These are phyloP conservation scores for Caenorhabditis becei DNA, from an alignment of 2,888 invertebrate genomes.

Conservation along the genomic window DNA sequence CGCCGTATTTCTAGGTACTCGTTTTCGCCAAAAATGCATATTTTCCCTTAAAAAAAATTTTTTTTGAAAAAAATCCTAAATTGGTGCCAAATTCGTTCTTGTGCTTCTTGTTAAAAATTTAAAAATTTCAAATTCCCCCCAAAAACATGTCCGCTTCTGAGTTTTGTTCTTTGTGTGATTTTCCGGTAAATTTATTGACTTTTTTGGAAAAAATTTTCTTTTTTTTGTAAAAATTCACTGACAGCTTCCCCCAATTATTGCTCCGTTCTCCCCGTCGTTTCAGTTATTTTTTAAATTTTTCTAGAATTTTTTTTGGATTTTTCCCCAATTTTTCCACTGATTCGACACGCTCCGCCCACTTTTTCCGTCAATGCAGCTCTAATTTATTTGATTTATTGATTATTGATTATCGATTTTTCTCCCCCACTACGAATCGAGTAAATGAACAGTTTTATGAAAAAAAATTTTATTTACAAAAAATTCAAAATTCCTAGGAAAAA, in stretches of 20 bases:
- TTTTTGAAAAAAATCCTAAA: constrained; percentile 27
- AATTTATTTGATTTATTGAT: constrained; percentile 23
- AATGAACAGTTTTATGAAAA: constrained; percentile 33
- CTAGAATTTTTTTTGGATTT: neutral
- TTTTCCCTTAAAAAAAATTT: neutral
- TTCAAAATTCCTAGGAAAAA: neutral
- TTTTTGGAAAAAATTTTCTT: too few species aligned
- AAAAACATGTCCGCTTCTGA: constrained; percentile 18
- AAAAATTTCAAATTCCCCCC: neutral
- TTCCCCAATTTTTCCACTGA: constrained; percentile 23
- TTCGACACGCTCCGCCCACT: constrained; percentile 32
- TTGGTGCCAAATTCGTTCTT: constrained; percentile 48
- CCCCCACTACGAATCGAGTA: neutral
- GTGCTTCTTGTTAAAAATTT: constrained; percentile 24
- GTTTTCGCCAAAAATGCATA: too few species aligned
- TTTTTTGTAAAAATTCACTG: too few species aligned
- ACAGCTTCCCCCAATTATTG: constrained; percentile 11
- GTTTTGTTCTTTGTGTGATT: constrained; percentile 28
- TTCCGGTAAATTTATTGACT: constrained; percentile 15
- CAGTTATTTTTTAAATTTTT: constrained; percentile 24
- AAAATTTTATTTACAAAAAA: neutral
- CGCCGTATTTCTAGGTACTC: too few species aligned
- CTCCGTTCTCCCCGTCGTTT: constrained; percentile 22
- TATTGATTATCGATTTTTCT: neutral
- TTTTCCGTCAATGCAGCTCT: neutral